phyloP scores from a whole-genome alignment of 2,113 vertebrate species.

The Mormoops blainvillei region DNA sequence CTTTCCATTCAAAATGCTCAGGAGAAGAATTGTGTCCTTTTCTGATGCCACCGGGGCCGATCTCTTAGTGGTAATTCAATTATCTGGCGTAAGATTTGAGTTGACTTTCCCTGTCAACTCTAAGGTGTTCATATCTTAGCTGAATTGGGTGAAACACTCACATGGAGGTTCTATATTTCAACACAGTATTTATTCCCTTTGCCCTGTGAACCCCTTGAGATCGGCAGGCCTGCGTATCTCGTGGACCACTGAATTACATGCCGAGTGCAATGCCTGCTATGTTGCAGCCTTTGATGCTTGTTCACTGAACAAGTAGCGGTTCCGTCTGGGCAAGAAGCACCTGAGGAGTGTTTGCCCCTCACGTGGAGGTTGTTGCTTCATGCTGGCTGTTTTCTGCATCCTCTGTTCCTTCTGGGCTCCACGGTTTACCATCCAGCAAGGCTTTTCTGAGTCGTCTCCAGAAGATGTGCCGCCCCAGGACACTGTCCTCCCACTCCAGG shows the following conservation, averaged over 20 bases:
- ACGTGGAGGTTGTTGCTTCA: not conserved
- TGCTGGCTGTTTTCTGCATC: not conserved
- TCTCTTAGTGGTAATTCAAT: not conserved
- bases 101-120: not conserved
- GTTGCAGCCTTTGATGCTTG: not conserved
- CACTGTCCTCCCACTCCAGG: conserved; percentile 80
- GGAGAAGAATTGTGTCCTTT: not conserved
- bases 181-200: not conserved
- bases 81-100: not conserved
- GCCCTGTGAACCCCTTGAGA: not conserved
- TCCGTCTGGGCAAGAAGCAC: not conserved
- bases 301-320: not conserved
- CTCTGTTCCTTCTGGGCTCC: not conserved
- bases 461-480: conserved; percentile 77
- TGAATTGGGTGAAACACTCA: not conserved
- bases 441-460: conserved; percentile 79
- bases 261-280: not conserved
- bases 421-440: conserved; percentile 71
- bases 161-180: not conserved
- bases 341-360: not conserved
- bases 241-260: not conserved
- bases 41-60: not conserved
- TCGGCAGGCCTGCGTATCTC: not conserved
- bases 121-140: not conserved
- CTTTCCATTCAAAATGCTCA: not conserved